Percentiles rank a stretch among this genome's conserved stretches.
phyloP scores from a whole-genome alignment of 2,797 vertebrate species.

The Pseudochirops cupreus region DNA sequence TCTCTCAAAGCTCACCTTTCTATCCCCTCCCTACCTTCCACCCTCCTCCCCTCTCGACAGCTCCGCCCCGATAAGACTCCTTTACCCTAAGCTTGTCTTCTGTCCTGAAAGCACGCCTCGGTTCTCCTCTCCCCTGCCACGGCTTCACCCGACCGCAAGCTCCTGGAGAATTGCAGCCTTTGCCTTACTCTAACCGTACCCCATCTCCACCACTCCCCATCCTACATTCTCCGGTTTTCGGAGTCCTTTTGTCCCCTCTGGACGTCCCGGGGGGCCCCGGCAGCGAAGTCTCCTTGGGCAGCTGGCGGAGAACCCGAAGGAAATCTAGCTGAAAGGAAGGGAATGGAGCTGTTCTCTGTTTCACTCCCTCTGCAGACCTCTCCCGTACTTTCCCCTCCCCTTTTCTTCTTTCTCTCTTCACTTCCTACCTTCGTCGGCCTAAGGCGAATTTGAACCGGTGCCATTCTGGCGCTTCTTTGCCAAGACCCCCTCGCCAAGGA shows the following conservation, averaged over 20 bases:
- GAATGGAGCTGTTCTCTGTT: background rate
- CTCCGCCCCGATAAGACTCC: background rate
- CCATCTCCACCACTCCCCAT: accelerated
- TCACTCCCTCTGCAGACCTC: background rate
- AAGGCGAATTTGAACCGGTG: background rate
- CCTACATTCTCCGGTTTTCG: background rate
- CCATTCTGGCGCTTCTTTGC: background rate
- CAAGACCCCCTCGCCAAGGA: background rate
- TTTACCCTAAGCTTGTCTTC: background rate
- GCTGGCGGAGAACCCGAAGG: background rate
- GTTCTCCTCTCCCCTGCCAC: background rate
- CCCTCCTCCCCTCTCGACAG: background rate
- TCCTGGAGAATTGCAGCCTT: background rate
- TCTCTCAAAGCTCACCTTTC: background rate
- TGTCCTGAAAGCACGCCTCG: background rate
- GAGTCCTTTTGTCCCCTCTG: background rate
- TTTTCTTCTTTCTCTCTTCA: background rate
- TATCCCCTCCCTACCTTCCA: background rate
- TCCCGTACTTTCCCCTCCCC: background rate
- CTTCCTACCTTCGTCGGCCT: background rate
- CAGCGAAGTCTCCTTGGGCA: background rate
- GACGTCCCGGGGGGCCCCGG: background rate
- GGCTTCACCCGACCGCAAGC: background rate
- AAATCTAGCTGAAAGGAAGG: background rate
- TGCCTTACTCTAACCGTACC: background rate